A percentile compares a stretch with the other conserved stretches of the same genome.
phyloP scores from a whole-genome alignment of 2,888 invertebrate species.

The Dicyrtomina minuta region DNA sequence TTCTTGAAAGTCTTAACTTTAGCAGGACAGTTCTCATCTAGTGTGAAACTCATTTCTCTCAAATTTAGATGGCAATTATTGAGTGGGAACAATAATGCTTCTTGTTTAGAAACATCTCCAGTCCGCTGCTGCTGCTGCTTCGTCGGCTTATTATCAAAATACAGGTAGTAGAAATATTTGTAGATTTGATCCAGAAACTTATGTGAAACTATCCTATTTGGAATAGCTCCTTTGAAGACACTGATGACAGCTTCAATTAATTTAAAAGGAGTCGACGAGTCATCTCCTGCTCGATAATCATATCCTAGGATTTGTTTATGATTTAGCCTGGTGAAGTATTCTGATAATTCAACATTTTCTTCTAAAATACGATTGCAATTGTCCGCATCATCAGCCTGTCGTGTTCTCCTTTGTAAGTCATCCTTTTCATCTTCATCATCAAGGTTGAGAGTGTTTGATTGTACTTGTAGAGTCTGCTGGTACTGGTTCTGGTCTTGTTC shows the following conservation, averaged over 20 bases:
- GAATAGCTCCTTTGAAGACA: neutral
- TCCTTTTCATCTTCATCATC: neutral
- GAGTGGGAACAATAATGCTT: too few relatives aligned
- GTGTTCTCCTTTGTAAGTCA: neutral
- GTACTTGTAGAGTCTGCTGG: too few relatives aligned
- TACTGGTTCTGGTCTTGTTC: too few relatives aligned
- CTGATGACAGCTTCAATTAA: neutral
- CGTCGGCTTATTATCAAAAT: neutral
- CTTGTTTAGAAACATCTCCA: too few relatives aligned
- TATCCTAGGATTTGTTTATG: slow-evolving; percentile 16
- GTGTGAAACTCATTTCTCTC: neutral
- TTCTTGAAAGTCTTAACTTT: slow-evolving; percentile 4
- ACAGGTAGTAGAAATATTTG: slow-evolving; percentile 19
- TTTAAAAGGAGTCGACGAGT: neutral
- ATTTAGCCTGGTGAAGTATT: slow-evolving; percentile 7
- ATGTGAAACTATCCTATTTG: slow-evolving; percentile 9
- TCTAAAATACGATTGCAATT: neutral
- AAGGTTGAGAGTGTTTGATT: too few relatives aligned
- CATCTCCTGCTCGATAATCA: too few relatives aligned
- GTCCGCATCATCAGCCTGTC: slow-evolving; percentile 1
- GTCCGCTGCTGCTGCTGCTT: neutral
- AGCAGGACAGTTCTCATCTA: slow-evolving; percentile 8
- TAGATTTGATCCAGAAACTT: slow-evolving; percentile 11
- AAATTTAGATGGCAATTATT: slow-evolving; percentile 5
- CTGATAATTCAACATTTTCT: slow-evolving; percentile 16